Evolutionary conservation across 2,888 invertebrate genomes (phyloP).

Genomic region (Nephrotoma appendiculata): DNA sequence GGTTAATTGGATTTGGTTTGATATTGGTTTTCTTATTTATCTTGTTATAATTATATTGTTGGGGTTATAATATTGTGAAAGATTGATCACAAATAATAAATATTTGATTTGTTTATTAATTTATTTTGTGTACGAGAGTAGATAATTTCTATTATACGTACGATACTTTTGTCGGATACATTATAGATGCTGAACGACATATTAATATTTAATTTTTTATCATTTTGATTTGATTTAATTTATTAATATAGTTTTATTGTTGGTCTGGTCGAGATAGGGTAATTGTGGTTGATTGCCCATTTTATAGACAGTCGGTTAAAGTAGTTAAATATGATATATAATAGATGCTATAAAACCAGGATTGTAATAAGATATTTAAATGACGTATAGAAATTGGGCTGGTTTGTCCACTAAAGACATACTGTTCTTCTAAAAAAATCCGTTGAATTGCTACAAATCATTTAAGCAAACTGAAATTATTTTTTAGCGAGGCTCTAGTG

Average conservation of each 20-base stretch:
- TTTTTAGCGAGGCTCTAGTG: no score
- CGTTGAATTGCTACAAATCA: no score
- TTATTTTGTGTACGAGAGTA: background rate
- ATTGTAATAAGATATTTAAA: no score
- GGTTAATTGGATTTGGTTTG: background rate
- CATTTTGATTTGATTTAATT: background rate
- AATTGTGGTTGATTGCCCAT: background rate
- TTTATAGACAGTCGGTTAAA: background rate
- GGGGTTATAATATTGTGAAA: background rate
- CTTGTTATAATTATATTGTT: background rate
- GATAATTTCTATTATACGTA: background rate
- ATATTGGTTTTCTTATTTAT: background rate
- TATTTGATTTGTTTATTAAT: background rate
- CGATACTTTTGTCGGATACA: background rate
- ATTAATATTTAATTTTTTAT: background rate
- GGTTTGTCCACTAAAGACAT: no score
- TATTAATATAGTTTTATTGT: background rate
- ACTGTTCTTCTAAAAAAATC: no score
- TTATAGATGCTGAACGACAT: background rate
- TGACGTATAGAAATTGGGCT: no score
- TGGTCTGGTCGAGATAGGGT: background rate
- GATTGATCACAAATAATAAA: background rate
- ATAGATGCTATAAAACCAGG: no score
- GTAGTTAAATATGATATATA: background rate
- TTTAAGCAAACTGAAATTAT: no score